phyloP scores from a whole-genome alignment of 1,140 invertebrate genomes.

The silkworm (Bombyx mori) region ASM3026992v2 NC_085110.1:10125501-10126000 shows the following conservation, averaged over 20 bases:
- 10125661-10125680: slow-evolving; percentile 28
- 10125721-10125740: slow-evolving; percentile 49
- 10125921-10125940: slow-evolving; percentile 71
- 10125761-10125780: slow-evolving; percentile 69
- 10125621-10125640: slow-evolving; percentile 23
- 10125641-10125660: slow-evolving; percentile 16
- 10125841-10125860: slow-evolving; percentile 72
- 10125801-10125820: slow-evolving; percentile 67
- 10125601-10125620: slow-evolving; percentile 62
- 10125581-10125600: slow-evolving; percentile 63
- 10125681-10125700: slow-evolving; percentile 50
- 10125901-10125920: slow-evolving; percentile 72
- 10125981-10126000: slow-evolving; percentile 41
- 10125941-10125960: slow-evolving; percentile 57
- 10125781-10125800: slow-evolving; percentile 72
- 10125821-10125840: slow-evolving; percentile 71
- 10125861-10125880: slow-evolving; percentile 70
- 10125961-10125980: slow-evolving; percentile 45
- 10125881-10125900: slow-evolving; percentile 72
- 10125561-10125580: slow-evolving; percentile 36
- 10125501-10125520: too few species aligned
- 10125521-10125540: slow-evolving; percentile 24
- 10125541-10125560: slow-evolving; percentile 38
- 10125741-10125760: slow-evolving; percentile 69
- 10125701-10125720: slow-evolving; percentile 60